phyloP scores from a whole-genome alignment of 2,888 invertebrate genomes.

The Nomada fucata region DNA sequence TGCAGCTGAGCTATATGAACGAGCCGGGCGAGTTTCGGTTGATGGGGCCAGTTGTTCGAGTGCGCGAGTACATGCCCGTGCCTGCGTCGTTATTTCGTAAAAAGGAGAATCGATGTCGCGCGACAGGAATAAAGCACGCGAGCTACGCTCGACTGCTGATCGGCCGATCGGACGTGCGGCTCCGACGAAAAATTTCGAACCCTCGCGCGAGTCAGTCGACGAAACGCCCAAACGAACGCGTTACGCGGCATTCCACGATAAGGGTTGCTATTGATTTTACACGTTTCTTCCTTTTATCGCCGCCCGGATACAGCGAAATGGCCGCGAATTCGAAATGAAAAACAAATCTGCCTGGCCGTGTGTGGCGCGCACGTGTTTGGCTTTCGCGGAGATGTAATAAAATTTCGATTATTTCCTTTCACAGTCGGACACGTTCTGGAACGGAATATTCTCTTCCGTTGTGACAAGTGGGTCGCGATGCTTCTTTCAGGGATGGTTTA shows the following conservation, averaged over 20 bases:
- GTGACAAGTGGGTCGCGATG: too few relatives aligned
- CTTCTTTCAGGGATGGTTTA: too few relatives aligned
- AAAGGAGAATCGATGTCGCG: conserved; percentile 69
- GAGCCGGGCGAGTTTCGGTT: conserved; percentile 68
- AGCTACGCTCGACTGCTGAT: conserved; percentile 42
- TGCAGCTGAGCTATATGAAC: conserved; percentile 56
- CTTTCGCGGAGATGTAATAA: background rate
- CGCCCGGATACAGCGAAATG: background rate
- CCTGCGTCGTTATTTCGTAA: conserved; percentile 59
- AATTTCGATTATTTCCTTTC: background rate
- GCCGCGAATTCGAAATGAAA: background rate
- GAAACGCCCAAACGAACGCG: background rate
- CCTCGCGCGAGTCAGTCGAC: conserved; percentile 42
- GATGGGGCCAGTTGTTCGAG: conserved; percentile 64
- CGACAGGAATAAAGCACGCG: conserved; percentile 71
- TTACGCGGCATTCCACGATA: background rate
- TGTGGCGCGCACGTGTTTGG: background rate
- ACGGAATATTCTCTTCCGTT: background rate
- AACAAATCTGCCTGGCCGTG: background rate
- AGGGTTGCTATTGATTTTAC: conserved; percentile 20
- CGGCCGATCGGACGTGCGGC: conserved; percentile 55
- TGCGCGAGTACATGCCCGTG: conserved; percentile 39
- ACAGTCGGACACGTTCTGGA: too few relatives aligned
- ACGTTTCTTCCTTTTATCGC: background rate
- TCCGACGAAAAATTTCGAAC: conserved; percentile 55